Conservation (phyloP, 1,140 invertebrate genomes). For the Plutomurus gul region DNA sequence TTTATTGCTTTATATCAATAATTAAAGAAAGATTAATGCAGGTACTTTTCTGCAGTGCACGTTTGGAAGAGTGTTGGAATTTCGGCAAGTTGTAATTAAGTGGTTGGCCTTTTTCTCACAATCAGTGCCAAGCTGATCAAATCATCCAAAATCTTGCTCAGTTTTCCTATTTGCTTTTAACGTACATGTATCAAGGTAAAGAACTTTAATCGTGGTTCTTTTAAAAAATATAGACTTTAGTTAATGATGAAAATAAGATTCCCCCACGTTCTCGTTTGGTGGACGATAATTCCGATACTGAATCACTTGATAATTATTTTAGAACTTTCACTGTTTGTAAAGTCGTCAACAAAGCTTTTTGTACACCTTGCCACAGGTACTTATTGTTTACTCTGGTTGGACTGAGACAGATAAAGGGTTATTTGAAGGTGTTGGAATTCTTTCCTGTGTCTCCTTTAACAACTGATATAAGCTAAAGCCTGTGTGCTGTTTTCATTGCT, state of each 20-base stretch:
- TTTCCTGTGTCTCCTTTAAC: no score
- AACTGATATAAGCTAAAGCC: no score
- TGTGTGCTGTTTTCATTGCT: no score
- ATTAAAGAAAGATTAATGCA: not conserved
- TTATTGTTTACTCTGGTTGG: no score
- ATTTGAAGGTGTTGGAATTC: no score
- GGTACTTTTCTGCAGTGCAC: not conserved
- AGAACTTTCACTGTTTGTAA: not conserved
- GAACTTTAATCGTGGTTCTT: not conserved
- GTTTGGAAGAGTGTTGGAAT: no score
- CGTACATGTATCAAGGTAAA: not conserved
- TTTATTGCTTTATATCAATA: not conserved
- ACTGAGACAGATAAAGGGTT: no score
- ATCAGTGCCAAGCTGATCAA: no score
- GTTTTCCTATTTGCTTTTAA: not conserved
- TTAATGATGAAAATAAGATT: constrained; percentile 35
- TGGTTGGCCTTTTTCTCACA: no score
- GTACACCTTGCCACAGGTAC: not conserved
- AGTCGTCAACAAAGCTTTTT: not conserved
- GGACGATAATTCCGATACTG: constrained; percentile 36
- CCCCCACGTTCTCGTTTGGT: constrained; percentile 30
- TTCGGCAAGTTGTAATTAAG: no score
- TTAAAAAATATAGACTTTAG: not conserved
- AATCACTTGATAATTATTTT: not conserved
- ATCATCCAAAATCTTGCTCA: no score